Conservation (phyloP, 2,113 vertebrate genomes). For the Aspiorhynchus laticeps region DNA sequence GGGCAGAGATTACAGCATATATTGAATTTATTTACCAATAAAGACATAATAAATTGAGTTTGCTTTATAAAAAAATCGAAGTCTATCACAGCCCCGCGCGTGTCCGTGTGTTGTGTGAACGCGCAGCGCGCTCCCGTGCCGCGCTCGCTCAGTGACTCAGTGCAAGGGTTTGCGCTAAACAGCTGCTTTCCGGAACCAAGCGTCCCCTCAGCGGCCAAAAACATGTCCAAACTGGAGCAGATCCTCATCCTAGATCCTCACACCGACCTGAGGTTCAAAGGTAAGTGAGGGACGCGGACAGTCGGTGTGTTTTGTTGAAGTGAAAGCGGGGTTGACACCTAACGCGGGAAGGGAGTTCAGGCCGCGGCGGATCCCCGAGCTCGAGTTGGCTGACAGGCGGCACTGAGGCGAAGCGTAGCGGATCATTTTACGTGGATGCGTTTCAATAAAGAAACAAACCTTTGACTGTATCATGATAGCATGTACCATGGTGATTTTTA, state of each 20-base stretch:
- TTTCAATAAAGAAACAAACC: not conserved
- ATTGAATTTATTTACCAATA: slow-evolving; percentile 7
- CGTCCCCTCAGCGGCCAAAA: slow-evolving; percentile 72
- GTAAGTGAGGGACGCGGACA: slow-evolving; percentile 67
- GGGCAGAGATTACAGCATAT: not conserved
- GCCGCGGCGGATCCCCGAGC: slow-evolving; percentile 64
- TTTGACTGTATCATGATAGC: not conserved
- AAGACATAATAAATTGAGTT: not conserved
- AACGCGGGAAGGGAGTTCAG: slow-evolving; percentile 70
- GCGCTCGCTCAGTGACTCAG: slow-evolving; percentile 69
- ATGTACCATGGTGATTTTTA: not conserved
- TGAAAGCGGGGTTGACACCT: slow-evolving; percentile 60
- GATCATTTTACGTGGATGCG: slow-evolving; percentile 6
- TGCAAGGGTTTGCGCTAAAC: slow-evolving; percentile 57
- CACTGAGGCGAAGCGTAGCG: not conserved
- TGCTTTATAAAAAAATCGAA: not conserved
- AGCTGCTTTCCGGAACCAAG: slow-evolving; percentile 66
- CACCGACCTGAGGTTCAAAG: slow-evolving; percentile 93
- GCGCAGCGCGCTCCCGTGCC: not conserved
- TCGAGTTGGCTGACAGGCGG: slow-evolving; percentile 60
- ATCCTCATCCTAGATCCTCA: slow-evolving; percentile 89
- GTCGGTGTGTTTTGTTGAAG: not conserved
- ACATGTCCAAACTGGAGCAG: slow-evolving; percentile 94
- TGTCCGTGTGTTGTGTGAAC: not conserved
- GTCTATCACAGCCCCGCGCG: not conserved